These are phyloP conservation scores for Heliothis subflexa DNA, from an alignment of 1,140 invertebrate genomes.

Conservation along the genomic window DNA sequence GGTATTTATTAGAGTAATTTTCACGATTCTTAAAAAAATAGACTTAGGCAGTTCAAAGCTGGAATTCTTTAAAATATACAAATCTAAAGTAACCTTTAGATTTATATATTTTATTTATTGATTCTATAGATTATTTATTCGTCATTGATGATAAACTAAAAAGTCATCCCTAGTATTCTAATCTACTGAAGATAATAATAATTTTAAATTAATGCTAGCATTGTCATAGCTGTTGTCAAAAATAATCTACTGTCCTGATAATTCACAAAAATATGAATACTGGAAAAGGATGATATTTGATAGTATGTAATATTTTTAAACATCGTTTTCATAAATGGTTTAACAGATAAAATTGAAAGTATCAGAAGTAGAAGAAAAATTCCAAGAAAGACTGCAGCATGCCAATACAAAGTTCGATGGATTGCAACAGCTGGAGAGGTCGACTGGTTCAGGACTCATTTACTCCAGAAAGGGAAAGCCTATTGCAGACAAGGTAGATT, in stretches of 20 bases:
- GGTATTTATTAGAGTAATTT: neutral
- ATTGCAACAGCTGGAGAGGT: conserved; percentile 70
- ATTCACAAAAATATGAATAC: neutral
- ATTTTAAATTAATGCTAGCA: no score
- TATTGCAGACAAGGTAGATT: conserved; percentile 76
- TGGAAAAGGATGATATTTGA: no score
- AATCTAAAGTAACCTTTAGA: no score
- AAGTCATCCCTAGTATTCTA: no score
- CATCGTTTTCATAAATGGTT: no score
- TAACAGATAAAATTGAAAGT: conserved; percentile 72
- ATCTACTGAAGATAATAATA: no score
- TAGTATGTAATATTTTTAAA: neutral
- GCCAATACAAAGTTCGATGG: conserved; percentile 72
- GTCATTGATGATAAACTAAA: no score
- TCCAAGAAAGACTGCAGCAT: conserved; percentile 60
- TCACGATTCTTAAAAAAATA: conserved; percentile 52
- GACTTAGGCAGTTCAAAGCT: no score
- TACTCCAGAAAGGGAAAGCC: conserved; percentile 82
- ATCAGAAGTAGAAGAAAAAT: conserved; percentile 63
- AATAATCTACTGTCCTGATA: neutral
- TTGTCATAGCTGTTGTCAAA: neutral
- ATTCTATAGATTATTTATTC: no score
- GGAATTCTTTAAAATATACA: no score
- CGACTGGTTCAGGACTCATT: conserved; percentile 74
- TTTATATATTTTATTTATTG: no score